These are phyloP conservation scores for Cactoblastis cactorum DNA, from an alignment of 2,888 invertebrate genomes.

Conservation along the genomic window DNA sequence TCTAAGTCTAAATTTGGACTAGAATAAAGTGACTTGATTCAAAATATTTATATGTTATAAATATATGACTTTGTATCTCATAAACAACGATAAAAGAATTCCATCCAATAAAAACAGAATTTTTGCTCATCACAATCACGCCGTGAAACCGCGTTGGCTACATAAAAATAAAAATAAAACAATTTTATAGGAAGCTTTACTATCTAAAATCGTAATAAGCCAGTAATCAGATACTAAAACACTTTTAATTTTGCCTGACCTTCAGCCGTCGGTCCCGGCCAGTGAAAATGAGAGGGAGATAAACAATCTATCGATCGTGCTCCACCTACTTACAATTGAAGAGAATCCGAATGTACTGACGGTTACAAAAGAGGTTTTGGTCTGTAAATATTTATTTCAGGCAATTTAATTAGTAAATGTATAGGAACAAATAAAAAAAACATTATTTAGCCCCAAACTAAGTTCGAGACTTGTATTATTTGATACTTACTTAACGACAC, in stretches of 20 bases:
- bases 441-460: too few relatives aligned
- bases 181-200: constrained; percentile 47
- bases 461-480: too few relatives aligned
- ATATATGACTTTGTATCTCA: too few relatives aligned
- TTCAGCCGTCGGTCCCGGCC: constrained; percentile 68
- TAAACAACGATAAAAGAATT: too few relatives aligned
- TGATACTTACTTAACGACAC: too few relatives aligned
- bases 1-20: too few relatives aligned
- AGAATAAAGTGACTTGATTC: too few relatives aligned
- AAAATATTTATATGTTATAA: too few relatives aligned
- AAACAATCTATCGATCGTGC: constrained; percentile 64
- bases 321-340: constrained; percentile 53
- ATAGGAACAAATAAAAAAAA: too few relatives aligned
- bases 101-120: too few relatives aligned
- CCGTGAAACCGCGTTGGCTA: background rate
- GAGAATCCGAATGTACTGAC: constrained; percentile 44
- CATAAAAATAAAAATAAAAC: background rate
- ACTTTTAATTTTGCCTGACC: constrained; percentile 76
- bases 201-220: constrained; percentile 57
- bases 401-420: too few relatives aligned
- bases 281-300: constrained; percentile 74
- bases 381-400: background rate
- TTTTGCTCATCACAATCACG: background rate
- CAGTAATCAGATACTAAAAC: constrained; percentile 73
- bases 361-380: constrained; percentile 17